Conservation (phyloP, 1,140 invertebrate genomes). For the Diorhabda carinulata region DNA sequence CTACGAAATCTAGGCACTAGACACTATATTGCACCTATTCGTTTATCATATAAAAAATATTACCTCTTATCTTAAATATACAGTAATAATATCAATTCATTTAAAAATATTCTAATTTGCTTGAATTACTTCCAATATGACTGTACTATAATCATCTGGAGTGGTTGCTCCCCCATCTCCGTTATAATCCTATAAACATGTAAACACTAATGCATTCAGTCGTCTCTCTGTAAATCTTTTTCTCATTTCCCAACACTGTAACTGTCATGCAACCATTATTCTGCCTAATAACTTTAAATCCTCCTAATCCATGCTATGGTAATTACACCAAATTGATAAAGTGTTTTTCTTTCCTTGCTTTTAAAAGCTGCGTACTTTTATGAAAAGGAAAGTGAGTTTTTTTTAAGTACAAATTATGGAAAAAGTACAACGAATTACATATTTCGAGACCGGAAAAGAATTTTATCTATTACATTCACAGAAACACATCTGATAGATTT, state of each 20-base stretch:
- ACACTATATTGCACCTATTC: too few species aligned
- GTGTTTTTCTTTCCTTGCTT: neutral
- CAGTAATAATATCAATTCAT: too few species aligned
- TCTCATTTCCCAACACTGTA: constrained; percentile 2
- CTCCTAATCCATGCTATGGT: neutral
- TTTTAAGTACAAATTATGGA: neutral
- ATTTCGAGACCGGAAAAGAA: neutral
- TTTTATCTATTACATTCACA: neutral
- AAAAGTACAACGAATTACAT: neutral
- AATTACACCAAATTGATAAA: constrained; percentile 3
- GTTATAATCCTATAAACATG: constrained; percentile 1
- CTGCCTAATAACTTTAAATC: constrained; percentile 2
- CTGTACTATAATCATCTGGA: constrained; percentile 2
- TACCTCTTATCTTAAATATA: too few species aligned
- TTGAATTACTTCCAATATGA: neutral
- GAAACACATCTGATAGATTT: neutral
- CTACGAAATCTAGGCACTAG: too few species aligned
- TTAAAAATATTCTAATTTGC: too few species aligned
- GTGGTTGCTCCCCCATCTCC: neutral
- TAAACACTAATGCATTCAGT: constrained; percentile 2
- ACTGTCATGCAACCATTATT: constrained; percentile 2
- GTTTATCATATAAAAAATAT: too few species aligned
- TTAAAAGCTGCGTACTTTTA: constrained; percentile 1
- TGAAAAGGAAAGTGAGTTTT: neutral
- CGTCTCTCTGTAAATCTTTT: constrained; percentile 2